Evolutionary conservation across 1,140 invertebrate species (phyloP), one percentile per base, ranked within the genome.

Genomic region (Sogatella furcifera): DNA sequence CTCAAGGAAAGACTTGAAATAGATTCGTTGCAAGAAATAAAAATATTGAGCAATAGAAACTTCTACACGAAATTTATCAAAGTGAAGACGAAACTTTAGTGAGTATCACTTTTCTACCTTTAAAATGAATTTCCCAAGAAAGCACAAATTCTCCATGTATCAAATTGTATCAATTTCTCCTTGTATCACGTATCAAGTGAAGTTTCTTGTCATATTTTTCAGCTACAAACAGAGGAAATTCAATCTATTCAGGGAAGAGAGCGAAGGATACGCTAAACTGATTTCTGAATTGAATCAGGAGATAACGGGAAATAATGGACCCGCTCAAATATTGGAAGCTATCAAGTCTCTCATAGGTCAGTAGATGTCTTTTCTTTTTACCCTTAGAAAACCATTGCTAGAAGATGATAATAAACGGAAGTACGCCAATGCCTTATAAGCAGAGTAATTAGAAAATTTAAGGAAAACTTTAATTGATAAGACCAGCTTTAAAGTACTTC

Each of bases 171-270:
- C n/a, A n/a, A n/a, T n/a, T n/a, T n/a, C n/a, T n/a, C n/a, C n/a
- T n/a, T n/a, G n/a, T n/a, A n/a, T n/a, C n/a, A n/a, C n/a, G n/a
- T n/a, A n/a, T n/a, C n/a, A n/a, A n/a, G n/a, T n/a, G n/a, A n/a
- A n/a, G n/a, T 43, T 38, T 65, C 43, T 55, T 62, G 11, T 61
- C 66, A 65, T 70, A 69, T 57, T 66, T 84, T 85, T 64, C 75
- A 98, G 95, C 74, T 99, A 98, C 73, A 99, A 99, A 73, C 97
- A 99, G 73, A 85, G 95, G 66, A 98, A 99, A 70, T 99, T 98
- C 73, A 99, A 99, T 79, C 80, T 99, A 61, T 92, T 98, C 70
- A 81, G 96, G 55, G 97, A 99, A 79, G 97, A 99, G 76, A 96
- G 89, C 78, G 97, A 99, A 83, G 97, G 97, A 5, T 99, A 96